Conservation (phyloP, 2,888 invertebrate genomes). For the Athripsodes cinereus region DNA sequence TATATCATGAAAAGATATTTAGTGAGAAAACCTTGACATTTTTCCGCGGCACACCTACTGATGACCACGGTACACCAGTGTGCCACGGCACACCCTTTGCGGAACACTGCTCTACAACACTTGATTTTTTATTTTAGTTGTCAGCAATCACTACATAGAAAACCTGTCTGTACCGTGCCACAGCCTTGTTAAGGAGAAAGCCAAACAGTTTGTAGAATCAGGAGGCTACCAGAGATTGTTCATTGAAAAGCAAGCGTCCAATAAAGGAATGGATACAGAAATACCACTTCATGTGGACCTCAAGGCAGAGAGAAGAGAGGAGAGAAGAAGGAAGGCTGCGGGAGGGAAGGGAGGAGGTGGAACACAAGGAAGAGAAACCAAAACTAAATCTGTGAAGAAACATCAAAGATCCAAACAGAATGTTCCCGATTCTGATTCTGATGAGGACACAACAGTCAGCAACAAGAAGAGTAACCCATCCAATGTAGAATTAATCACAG, state of each 20-base stretch:
- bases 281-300: constrained; percentile 42
- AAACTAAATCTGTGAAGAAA: constrained; percentile 90
- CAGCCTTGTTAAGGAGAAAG: constrained; percentile 58
- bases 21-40: too few species aligned
- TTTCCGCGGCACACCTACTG: too few species aligned
- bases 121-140: constrained; percentile 40
- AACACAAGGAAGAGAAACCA: constrained; percentile 89
- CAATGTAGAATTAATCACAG: constrained; percentile 57
- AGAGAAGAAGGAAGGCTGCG: constrained; percentile 80
- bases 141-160: constrained; percentile 64
- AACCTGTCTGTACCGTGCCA: constrained; percentile 63
- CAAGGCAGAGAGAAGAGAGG: constrained; percentile 74
- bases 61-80: too few species aligned
- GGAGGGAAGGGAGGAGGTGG: constrained; percentile 89
- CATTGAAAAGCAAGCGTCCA: constrained; percentile 57
- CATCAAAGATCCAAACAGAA: constrained; percentile 55
- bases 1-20: too few species aligned
- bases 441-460: constrained; percentile 50
- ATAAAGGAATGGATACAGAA: constrained; percentile 36
- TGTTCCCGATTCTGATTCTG: constrained; percentile 61
- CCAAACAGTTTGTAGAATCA: constrained; percentile 60
- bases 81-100: too few species aligned
- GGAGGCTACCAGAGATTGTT: constrained; percentile 72
- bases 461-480: constrained; percentile 39
- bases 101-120: too few species aligned